phyloP scores from a whole-genome alignment of 2,113 vertebrate species.

The Seriola quinqueradiata region DNA sequence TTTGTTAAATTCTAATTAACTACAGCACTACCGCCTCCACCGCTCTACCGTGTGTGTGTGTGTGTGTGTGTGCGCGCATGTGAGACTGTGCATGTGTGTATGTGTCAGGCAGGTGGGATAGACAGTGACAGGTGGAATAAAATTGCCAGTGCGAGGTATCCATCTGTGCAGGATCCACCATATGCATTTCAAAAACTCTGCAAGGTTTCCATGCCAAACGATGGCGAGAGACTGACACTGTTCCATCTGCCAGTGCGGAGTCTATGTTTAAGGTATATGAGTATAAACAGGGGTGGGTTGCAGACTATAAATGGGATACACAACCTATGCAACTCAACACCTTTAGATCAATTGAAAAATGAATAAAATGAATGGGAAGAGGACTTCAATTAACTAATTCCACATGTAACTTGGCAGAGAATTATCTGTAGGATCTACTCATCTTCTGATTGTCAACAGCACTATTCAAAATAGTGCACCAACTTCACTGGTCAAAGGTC shows the following conservation, averaged over 20 bases:
- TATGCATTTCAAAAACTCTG: slow-evolving; percentile 60
- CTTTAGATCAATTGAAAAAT: too few relatives aligned
- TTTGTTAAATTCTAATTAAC: slow-evolving; percentile 73
- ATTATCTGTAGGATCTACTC: too few relatives aligned
- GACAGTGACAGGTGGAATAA: slow-evolving; percentile 66
- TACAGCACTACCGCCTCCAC: slow-evolving; percentile 52
- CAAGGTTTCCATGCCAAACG: slow-evolving; percentile 54
- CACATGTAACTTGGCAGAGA: too few relatives aligned
- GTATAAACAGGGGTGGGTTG: slow-evolving; percentile 16
- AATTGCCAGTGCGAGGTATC: slow-evolving; percentile 59
- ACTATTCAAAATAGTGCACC: too few relatives aligned
- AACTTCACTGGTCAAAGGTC: too few relatives aligned
- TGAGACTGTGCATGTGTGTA: slow-evolving; percentile 12
- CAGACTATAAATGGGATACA: too few relatives aligned
- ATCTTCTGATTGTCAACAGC: too few relatives aligned
- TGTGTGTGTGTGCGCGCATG: slow-evolving; percentile 1
- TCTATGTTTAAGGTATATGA: slow-evolving; percentile 24
- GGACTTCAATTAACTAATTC: too few relatives aligned
- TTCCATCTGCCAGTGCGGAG: slow-evolving; percentile 49
- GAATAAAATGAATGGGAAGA: too few relatives aligned
- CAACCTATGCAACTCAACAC: too few relatives aligned
- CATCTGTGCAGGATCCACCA: slow-evolving; percentile 66
- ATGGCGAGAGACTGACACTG: slow-evolving; percentile 57
- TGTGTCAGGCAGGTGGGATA: slow-evolving; percentile 29
- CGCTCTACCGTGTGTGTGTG: slow-evolving; percentile 4